Evolutionary conservation across 2,888 invertebrate genomes (phyloP).

Genomic region (Drosophila recens): DNA sequence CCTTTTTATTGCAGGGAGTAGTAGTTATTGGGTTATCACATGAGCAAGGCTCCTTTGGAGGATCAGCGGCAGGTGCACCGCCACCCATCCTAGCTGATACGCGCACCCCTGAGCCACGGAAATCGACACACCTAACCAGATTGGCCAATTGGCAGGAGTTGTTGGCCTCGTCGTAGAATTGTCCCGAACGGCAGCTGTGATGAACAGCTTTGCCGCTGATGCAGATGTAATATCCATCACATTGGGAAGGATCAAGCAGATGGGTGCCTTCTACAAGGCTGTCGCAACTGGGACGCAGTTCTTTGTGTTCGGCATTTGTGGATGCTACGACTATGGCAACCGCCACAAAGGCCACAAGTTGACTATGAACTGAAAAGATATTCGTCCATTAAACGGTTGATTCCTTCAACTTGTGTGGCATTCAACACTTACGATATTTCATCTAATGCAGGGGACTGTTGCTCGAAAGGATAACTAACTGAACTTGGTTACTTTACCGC

Average conservation of each 20-base stretch:
- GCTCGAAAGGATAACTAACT: conserved; percentile 60
- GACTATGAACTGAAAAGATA: conserved; percentile 43
- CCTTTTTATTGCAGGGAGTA: neutral
- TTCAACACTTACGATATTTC: conserved; percentile 61
- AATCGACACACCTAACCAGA: conserved; percentile 46
- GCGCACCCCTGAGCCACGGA: conserved; percentile 43
- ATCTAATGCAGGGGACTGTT: conserved; percentile 33
- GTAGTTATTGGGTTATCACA: conserved; percentile 12
- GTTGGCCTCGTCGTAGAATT: conserved; percentile 37
- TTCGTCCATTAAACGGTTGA: neutral
- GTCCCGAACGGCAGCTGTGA: conserved; percentile 35
- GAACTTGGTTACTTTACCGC: conserved; percentile 50
- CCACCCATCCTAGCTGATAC: neutral
- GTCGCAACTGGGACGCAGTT: conserved; percentile 37
- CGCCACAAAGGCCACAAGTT: conserved; percentile 51
- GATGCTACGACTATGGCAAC: conserved; percentile 21
- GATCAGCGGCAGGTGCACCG: neutral
- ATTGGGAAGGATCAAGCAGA: conserved; percentile 38
- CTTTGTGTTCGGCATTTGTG: conserved; percentile 19
- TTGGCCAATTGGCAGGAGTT: conserved; percentile 31
- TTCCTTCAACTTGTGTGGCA: neutral
- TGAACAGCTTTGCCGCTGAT: conserved; percentile 36
- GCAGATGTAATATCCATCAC: conserved; percentile 48
- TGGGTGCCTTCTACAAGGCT: conserved; percentile 30
- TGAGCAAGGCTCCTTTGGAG: conserved; percentile 3